Evolutionary conservation across 2,888 invertebrate genomes (phyloP), one percentile per base, ranked within the genome.

Genomic region (Perizoma affinitatum): DNA sequence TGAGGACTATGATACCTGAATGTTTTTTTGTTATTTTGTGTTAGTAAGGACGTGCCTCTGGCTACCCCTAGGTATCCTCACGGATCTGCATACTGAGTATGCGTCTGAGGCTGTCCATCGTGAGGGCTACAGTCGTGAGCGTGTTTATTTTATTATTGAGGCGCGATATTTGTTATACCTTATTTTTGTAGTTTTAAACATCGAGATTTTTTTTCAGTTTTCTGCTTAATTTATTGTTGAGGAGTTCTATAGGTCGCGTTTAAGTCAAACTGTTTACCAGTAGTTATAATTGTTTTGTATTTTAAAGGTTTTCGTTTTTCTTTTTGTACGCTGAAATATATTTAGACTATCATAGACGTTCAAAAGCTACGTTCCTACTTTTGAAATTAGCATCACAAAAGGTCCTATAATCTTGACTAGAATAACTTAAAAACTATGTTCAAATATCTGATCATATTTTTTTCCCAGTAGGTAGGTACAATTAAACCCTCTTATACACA

Each of bases 1-100:
- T 56, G 93, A 93, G 76, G 93, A 93, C 83, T 93, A 93, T 73
- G 93, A 93, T 87, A 91, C 92, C 83, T 93, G 90, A 93, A 75
- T 86, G 61, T 80, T 75, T 77, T 72, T 80, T 77, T 76, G 70
- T 76, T 22, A 22, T 22, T 22, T 22, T 22, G 22, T 22, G 22
- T 22, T 22, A 22, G 22, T 22, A 22, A 22, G 22, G 1, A 22
- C 22, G 22, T 22, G 22, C 22, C 22, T 22, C 22, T 22, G 22
- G 22, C 22, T 22, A 22, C 22, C 22, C 22, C 22, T 2, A 22
- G 22, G 22, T 22, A 3, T 2, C 22, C 22, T 22, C 22, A 3
- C 22, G 22, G 22, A 2, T 22, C 22, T 1, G n/a, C n/a, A n/a
- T n/a, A n/a, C n/a, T n/a, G n/a, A n/a, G n/a, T n/a, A n/a, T n/a